Percentiles rank a stretch among this genome's conserved stretches.
phyloP scores from a whole-genome alignment of 2,888 invertebrate species.

The Sepiola atlantica region DNA sequence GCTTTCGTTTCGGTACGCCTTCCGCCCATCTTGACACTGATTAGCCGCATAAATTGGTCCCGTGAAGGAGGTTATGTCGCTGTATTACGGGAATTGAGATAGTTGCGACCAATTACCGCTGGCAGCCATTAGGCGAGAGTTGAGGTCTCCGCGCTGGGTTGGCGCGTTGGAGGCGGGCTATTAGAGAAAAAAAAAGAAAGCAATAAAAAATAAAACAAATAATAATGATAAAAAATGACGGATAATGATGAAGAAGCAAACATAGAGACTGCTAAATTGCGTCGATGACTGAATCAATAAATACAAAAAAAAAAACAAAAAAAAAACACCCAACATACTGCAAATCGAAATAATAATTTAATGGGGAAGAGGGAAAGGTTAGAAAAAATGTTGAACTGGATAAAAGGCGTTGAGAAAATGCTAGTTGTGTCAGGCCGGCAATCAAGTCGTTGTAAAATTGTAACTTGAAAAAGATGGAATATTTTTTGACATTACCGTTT shows the following conservation, averaged over 20 bases:
- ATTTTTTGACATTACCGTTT: neutral
- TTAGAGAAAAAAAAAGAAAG: neutral
- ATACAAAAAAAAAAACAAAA: too few relatives aligned
- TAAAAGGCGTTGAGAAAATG: neutral
- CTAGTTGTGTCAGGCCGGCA: neutral
- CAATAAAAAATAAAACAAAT: neutral
- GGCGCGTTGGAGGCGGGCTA: neutral
- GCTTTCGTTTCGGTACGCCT: neutral
- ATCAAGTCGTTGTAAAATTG: neutral
- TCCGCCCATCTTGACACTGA: constrained; percentile 12
- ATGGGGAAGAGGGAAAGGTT: neutral
- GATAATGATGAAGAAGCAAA: neutral
- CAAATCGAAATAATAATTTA: neutral
- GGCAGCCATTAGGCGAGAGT: neutral
- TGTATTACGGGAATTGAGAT: constrained; percentile 10
- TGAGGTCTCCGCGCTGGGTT: neutral
- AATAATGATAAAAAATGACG: neutral
- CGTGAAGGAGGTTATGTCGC: constrained; percentile 11
- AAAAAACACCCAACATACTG: too few relatives aligned
- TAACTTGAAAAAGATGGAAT: neutral
- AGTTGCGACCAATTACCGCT: neutral
- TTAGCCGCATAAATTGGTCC: neutral
- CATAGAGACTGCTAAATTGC: neutral
- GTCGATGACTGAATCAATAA: neutral
- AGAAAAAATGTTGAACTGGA: neutral